Evolutionary conservation across 2,888 invertebrate genomes (phyloP).

Genomic region (Gastrophysa polygoni): DNA sequence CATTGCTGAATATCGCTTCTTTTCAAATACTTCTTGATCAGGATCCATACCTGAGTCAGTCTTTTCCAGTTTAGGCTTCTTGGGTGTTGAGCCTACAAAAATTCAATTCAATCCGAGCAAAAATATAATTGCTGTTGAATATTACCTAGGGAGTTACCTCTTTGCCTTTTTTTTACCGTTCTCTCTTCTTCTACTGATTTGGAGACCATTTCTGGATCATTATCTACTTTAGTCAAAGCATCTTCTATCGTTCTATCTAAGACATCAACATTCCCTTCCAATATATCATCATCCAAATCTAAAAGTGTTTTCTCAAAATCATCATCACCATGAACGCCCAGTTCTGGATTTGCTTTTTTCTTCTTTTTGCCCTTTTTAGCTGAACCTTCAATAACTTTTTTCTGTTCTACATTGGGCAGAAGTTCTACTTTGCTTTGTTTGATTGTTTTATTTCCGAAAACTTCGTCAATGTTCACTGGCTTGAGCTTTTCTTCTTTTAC

Average conservation of each 20-base stretch:
- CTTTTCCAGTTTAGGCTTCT: constrained; percentile 49
- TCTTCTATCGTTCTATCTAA: constrained; percentile 51
- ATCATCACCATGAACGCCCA: constrained; percentile 68
- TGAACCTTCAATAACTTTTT: constrained; percentile 32
- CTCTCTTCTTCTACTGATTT: constrained; percentile 14
- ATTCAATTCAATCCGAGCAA: too few relatives aligned
- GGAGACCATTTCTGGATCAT: background rate
- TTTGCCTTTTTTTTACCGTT: constrained; percentile 33
- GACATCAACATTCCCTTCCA: constrained; percentile 47
- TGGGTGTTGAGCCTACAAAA: constrained; percentile 26
- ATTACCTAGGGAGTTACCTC: constrained; percentile 36
- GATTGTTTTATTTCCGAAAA: constrained; percentile 69
- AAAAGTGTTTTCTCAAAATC: constrained; percentile 73
- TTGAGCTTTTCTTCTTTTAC: constrained; percentile 53
- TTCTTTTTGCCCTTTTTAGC: constrained; percentile 43
- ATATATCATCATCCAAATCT: constrained; percentile 66
- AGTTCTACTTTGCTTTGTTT: constrained; percentile 59
- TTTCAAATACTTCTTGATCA: constrained; percentile 73
- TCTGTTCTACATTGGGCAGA: constrained; percentile 27
- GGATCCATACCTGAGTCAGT: constrained; percentile 57
- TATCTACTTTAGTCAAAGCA: constrained; percentile 28
- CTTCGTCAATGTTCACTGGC: constrained; percentile 59
- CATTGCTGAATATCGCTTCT: constrained; percentile 67
- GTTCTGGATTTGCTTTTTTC: constrained; percentile 45
- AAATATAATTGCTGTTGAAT: too few relatives aligned